Percentiles rank a stretch among this genome's conserved stretches.
These are phyloP conservation scores for Druceiella hillmani DNA, from an alignment of 2,888 invertebrate genomes.

Conservation along the genomic window DNA sequence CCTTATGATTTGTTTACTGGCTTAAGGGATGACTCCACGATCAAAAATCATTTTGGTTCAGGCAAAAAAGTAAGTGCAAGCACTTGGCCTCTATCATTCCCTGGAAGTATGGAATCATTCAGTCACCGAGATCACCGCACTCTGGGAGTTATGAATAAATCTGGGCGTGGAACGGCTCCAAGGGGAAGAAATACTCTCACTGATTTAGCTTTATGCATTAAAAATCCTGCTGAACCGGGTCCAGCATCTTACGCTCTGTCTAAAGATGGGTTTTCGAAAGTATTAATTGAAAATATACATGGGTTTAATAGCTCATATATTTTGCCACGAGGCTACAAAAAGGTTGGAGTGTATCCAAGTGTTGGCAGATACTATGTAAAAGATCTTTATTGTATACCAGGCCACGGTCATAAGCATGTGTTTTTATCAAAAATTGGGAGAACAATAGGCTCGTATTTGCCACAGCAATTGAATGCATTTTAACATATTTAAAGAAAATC, in stretches of 20 bases:
- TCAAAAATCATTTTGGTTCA: conserved; percentile 49
- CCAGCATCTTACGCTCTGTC: conserved; percentile 41
- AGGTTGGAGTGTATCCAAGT: conserved; percentile 39
- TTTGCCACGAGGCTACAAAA: conserved; percentile 35
- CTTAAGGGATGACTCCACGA: conserved; percentile 41
- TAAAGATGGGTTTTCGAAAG: conserved; percentile 26
- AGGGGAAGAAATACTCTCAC: conserved; percentile 43
- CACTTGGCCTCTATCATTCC: conserved; percentile 33
- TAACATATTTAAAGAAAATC: no score
- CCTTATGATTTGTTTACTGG: conserved; percentile 49
- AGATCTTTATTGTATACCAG: conserved; percentile 28
- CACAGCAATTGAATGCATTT: conserved; percentile 38
- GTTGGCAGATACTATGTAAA: conserved; percentile 36
- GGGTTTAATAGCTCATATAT: conserved; percentile 41
- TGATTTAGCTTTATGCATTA: conserved; percentile 45
- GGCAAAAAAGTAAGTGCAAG: conserved; percentile 30
- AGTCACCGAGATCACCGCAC: no score
- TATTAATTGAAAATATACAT: conserved; percentile 30
- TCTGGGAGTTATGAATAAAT: conserved; percentile 42
- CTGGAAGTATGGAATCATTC: no score
- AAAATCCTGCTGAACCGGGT: conserved; percentile 46
- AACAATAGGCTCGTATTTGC: conserved; percentile 36
- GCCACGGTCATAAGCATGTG: conserved; percentile 37
- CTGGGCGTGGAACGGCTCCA: conserved; percentile 33
- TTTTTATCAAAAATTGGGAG: conserved; percentile 35